Conservation (phyloP, 2,888 invertebrate species). For the Idaea biselata region DNA sequence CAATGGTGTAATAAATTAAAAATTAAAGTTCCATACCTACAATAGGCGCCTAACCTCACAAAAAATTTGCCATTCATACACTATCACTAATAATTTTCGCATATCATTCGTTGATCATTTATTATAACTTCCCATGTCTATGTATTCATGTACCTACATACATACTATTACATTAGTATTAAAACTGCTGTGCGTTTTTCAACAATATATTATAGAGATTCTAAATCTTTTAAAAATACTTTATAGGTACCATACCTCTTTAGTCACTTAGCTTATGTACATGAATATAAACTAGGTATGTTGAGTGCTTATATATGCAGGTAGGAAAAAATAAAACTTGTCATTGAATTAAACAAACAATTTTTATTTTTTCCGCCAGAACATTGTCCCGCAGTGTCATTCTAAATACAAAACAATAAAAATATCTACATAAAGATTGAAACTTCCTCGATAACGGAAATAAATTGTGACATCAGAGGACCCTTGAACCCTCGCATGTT, state of each 20-base stretch:
- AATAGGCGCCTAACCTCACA: background rate
- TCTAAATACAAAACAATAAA: background rate
- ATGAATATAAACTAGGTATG: too few species aligned
- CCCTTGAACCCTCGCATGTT: conserved; percentile 33
- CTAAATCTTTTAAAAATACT: too few species aligned
- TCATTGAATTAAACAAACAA: background rate
- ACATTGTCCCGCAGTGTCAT: background rate
- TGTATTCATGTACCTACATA: background rate
- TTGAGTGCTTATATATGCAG: too few species aligned
- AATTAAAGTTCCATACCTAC: background rate
- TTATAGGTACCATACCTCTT: too few species aligned
- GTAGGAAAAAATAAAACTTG: background rate
- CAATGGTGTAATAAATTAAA: background rate
- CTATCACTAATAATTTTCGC: background rate
- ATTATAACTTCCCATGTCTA: background rate
- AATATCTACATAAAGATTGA: conserved; percentile 6
- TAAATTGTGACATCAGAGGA: conserved; percentile 10
- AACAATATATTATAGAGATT: too few species aligned
- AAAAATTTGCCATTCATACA: background rate
- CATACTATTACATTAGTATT: background rate
- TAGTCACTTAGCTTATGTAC: too few species aligned
- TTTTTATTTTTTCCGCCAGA: background rate
- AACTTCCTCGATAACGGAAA: conserved; percentile 7
- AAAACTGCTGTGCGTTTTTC: background rate
- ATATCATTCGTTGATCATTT: background rate